Evolutionary conservation across 2,797 vertebrate species (phyloP).

Genomic region (Poeciliopsis turneri): DNA sequence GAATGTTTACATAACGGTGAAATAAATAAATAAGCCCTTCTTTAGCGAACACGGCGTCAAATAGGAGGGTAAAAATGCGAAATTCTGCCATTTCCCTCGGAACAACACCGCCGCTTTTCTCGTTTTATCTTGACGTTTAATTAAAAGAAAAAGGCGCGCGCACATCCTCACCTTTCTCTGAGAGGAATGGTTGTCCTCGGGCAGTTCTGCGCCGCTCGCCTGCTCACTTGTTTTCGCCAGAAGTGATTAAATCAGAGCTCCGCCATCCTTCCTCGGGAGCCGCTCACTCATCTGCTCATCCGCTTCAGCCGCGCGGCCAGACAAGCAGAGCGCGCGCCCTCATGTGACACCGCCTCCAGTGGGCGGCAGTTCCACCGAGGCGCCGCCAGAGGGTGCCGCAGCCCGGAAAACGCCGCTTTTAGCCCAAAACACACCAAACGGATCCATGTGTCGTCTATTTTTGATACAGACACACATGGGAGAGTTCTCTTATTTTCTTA

Average conservation of each 20-base stretch:
- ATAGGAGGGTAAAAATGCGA: background rate
- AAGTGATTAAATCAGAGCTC: conserved; percentile 9
- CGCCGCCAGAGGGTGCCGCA: conserved; percentile 38
- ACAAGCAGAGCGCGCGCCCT: conserved; percentile 33
- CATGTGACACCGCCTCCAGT: conserved; percentile 12
- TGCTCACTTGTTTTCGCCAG: background rate
- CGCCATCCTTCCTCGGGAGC: conserved; percentile 5
- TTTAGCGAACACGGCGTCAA: background rate
- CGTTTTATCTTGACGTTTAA: rapidly evolving
- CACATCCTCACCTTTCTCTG: conserved; percentile 38
- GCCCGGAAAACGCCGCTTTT: background rate
- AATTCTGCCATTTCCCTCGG: background rate
- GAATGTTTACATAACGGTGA: background rate
- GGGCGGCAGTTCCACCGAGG: rapidly evolving
- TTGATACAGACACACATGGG: background rate
- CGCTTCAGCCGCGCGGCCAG: conserved; percentile 42
- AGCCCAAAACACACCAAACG: background rate
- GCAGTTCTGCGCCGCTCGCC: conserved; percentile 11
- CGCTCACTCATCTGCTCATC: background rate
- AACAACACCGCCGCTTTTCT: background rate
- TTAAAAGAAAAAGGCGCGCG: too few species aligned
- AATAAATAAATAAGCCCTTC: background rate
- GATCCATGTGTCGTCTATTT: background rate
- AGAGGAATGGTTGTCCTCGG: background rate
- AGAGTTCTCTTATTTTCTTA: background rate